These are phyloP conservation scores for Romanogobio albipinnatus DNA, from an alignment of 2,113 vertebrate species.

Conservation along the genomic window DNA sequence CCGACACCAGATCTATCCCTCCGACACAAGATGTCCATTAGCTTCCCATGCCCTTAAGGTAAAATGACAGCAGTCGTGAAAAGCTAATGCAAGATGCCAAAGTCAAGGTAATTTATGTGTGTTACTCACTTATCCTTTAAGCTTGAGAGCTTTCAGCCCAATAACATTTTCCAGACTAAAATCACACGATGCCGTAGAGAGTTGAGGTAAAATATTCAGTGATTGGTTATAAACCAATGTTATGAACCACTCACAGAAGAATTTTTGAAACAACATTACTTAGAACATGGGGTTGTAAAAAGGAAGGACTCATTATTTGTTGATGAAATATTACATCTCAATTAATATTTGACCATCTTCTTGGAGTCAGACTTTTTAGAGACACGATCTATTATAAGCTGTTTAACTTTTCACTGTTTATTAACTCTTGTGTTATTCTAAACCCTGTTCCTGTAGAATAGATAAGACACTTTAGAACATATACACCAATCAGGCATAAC, in stretches of 20 bases:
- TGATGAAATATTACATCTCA: background rate
- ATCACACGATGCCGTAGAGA: conserved; percentile 12
- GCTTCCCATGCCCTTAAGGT: conserved; percentile 36
- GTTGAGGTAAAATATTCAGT: background rate
- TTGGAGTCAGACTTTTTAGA: background rate
- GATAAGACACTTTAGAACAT: no score
- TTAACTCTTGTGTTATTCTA: background rate
- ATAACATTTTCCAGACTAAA: conserved; percentile 26
- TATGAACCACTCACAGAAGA: background rate
- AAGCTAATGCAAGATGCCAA: conserved; percentile 39
- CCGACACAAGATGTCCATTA: conserved; percentile 46
- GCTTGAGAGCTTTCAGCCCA: conserved; percentile 27
- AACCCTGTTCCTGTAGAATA: background rate
- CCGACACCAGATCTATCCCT: conserved; percentile 10
- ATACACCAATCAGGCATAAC: no score
- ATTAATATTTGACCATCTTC: background rate
- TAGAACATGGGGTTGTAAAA: background rate
- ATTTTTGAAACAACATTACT: no score
- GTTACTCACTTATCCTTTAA: conserved; percentile 41
- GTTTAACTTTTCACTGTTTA: background rate
- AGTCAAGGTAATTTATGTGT: conserved; percentile 36
- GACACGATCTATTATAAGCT: background rate
- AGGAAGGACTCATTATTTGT: background rate
- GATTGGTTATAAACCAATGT: background rate
- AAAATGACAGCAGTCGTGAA: conserved; percentile 24